Conservation (phyloP, 2,113 vertebrate species). For the Noturus placidus region DNA sequence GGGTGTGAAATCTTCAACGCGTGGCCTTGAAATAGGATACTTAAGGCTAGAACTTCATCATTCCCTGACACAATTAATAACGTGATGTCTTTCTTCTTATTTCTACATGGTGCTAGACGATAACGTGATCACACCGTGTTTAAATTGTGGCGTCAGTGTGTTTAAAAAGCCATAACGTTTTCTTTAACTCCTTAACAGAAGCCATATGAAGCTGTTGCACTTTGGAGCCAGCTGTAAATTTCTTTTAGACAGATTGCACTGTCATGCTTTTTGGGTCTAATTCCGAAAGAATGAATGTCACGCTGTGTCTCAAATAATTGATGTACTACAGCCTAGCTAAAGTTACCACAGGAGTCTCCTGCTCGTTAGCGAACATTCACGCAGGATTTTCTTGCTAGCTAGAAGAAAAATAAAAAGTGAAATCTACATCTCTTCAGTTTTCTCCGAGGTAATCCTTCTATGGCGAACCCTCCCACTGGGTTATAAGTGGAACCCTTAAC, state of each 20-base stretch:
- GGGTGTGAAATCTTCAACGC: not conserved
- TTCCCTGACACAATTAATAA: not conserved
- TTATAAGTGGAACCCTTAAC: not conserved
- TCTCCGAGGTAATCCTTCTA: not conserved
- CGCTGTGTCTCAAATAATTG: not conserved
- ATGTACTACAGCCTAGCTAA: too few species aligned
- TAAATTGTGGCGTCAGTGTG: not conserved
- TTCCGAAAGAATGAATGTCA: not conserved
- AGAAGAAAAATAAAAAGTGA: not conserved
- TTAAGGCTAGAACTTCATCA: too few species aligned
- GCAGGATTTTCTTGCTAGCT: not conserved
- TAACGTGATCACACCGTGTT: not conserved
- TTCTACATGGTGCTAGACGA: not conserved
- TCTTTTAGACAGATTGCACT: not conserved
- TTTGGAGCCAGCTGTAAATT: not conserved
- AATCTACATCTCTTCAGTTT: not conserved
- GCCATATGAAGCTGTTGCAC: constrained; percentile 40
- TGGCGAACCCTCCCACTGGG: not conserved
- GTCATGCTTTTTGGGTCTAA: not conserved
- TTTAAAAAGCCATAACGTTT: not conserved
- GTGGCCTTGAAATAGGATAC: not conserved
- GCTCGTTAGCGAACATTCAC: not conserved
- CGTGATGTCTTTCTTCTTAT: not conserved
- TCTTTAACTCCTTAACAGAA: constrained; percentile 30
- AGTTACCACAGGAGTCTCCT: not conserved